Percentiles rank a stretch among this genome's conserved stretches.
phyloP scores from a whole-genome alignment of 30 jellyfish, hydroid and myxozoan genomes.

The Morbakka virulenta region DNA sequence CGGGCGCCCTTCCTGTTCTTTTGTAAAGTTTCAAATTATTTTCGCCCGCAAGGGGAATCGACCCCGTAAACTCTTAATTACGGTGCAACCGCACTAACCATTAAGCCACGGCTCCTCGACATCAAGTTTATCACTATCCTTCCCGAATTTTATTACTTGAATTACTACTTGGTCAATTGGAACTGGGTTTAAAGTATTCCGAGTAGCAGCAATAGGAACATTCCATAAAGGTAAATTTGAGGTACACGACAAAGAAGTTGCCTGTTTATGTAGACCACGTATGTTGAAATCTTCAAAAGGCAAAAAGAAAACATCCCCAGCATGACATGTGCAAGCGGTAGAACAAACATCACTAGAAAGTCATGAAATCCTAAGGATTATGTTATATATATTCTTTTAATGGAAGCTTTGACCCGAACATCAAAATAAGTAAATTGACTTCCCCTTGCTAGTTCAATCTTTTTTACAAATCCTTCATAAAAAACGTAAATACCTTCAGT shows the following conservation, averaged over 20 bases:
- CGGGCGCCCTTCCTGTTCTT: too few species aligned
- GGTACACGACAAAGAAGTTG: slow-evolving; percentile 20
- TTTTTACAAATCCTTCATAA: background rate
- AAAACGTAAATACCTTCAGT: background rate
- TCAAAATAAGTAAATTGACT: background rate
- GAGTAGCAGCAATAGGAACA: slow-evolving; percentile 23
- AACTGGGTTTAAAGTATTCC: background rate
- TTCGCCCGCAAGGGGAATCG: too few species aligned
- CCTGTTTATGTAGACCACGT: slow-evolving; percentile 10
- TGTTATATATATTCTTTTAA: background rate
- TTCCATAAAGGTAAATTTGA: slow-evolving; percentile 45
- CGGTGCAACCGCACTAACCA: too few species aligned
- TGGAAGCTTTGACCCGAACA: slow-evolving; percentile 17
- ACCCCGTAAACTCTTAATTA: too few species aligned
- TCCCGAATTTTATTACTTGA: slow-evolving; percentile 14
- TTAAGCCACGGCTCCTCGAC: too few species aligned
- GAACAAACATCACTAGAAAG: slow-evolving; percentile 19
- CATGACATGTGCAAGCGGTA: slow-evolving; percentile 16
- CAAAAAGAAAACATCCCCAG: slow-evolving; percentile 11
- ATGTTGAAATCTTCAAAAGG: slow-evolving; percentile 46
- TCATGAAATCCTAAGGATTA: background rate
- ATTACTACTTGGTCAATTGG: slow-evolving; percentile 39
- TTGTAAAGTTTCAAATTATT: too few species aligned
- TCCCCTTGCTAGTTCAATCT: background rate
- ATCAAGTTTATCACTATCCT: slow-evolving; percentile 1